Evolutionary conservation across 1,140 invertebrate species (phyloP).

Genomic region (Colletes gigas): DNA sequence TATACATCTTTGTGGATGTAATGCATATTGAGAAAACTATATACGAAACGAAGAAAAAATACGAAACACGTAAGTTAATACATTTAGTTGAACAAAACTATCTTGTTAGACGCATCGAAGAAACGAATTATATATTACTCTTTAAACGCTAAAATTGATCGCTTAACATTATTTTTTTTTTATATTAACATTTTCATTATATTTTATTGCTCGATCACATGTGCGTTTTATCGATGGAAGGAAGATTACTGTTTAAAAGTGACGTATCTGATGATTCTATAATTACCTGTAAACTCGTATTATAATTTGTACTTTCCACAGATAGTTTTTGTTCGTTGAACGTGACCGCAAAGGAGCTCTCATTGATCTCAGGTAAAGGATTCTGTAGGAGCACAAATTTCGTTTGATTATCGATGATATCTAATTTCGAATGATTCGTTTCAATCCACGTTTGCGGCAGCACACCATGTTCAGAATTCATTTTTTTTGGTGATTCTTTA

Average conservation of each 20-base stretch:
- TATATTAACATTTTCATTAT: too few relatives aligned
- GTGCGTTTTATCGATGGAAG: constrained; percentile 34
- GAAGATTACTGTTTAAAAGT: constrained; percentile 36
- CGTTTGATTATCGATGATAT: constrained; percentile 22
- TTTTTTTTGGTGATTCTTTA: constrained; percentile 46
- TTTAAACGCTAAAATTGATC: neutral
- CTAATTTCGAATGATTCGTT: constrained; percentile 44
- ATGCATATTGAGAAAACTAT: neutral
- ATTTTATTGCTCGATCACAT: constrained; percentile 8
- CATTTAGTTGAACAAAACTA: neutral
- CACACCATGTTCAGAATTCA: constrained; percentile 20
- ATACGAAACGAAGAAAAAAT: too few relatives aligned
- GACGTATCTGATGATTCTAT: constrained; percentile 34
- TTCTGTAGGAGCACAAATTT: constrained; percentile 33
- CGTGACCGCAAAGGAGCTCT: constrained; percentile 31
- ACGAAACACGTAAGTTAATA: neutral
- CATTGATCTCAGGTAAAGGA: constrained; percentile 15
- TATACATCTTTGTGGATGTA: neutral
- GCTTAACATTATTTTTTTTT: neutral
- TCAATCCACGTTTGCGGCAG: constrained; percentile 46
- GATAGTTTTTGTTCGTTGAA: constrained; percentile 39
- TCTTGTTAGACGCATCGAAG: neutral
- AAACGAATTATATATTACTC: neutral
- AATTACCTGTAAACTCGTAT: constrained; percentile 44
- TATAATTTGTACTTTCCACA: constrained; percentile 42